Evolutionary conservation across 2,113 vertebrate species (phyloP).

Genomic region (Colius striatus): DNA sequence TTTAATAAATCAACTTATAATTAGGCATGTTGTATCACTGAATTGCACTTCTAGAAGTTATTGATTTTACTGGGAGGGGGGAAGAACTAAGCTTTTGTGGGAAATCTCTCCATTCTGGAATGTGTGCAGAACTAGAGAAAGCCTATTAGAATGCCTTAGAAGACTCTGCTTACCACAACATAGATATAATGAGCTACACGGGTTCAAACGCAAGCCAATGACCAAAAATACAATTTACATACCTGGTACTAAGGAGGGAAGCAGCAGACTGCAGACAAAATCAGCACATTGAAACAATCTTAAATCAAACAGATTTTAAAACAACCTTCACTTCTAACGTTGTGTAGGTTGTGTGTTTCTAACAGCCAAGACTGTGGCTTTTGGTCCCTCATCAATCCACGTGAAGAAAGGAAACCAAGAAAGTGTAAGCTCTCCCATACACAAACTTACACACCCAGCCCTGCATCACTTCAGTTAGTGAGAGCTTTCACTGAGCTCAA

Average conservation of each 20-base stretch:
- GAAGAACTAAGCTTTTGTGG: neutral
- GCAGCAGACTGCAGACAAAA: neutral
- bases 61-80: neutral
- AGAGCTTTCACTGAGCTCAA: neutral
- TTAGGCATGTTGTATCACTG: neutral
- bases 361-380: neutral
- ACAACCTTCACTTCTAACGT: neutral
- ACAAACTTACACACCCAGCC: neutral
- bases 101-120: neutral
- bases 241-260: neutral
- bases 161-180: neutral
- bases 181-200: neutral
- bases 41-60: neutral
- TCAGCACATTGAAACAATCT: neutral
- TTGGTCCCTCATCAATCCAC: neutral
- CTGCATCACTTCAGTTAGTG: neutral
- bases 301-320: neutral
- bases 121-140: neutral
- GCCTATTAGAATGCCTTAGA: neutral
- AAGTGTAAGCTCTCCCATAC: neutral
- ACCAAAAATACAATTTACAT: neutral
- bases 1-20: neutral
- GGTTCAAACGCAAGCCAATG: neutral
- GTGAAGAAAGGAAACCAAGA: neutral
- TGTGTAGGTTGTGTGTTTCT: neutral